Conservation (phyloP, 2,113 vertebrate genomes). For the Crotalus viridis region DNA sequence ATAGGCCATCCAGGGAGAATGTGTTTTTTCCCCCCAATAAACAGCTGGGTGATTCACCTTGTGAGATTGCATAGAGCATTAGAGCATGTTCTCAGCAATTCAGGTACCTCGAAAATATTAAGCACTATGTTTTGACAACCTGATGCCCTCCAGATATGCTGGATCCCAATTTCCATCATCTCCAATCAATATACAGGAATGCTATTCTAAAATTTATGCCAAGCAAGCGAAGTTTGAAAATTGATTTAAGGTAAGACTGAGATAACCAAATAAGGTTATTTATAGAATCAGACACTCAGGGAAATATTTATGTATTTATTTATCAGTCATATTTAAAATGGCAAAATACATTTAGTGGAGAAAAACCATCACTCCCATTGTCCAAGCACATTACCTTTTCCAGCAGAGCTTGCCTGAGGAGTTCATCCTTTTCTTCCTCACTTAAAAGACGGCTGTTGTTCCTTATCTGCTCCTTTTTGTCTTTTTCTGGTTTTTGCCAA, state of each 20-base stretch:
- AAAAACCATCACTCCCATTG: neutral
- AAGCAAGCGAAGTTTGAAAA: neutral
- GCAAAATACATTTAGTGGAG: neutral
- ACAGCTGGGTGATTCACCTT: neutral
- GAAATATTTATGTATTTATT: neutral
- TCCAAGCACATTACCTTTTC: neutral
- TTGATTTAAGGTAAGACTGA: neutral
- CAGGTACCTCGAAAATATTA: neutral
- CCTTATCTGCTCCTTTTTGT: neutral
- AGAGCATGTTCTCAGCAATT: neutral
- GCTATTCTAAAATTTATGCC: neutral
- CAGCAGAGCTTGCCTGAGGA: neutral
- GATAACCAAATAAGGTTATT: neutral
- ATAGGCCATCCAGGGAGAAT: neutral
- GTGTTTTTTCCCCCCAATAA: rapidly evolving
- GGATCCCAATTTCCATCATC: neutral
- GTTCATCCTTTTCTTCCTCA: neutral
- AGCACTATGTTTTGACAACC: neutral
- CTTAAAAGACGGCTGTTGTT: neutral
- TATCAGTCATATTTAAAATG: neutral
- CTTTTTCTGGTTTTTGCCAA: neutral
- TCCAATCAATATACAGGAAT: neutral
- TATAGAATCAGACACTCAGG: neutral
- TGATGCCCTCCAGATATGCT: neutral
- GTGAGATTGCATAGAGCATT: neutral